Evolutionary conservation across 2,888 invertebrate genomes (phyloP), one percentile per base, ranked within the genome.

Genomic region (Acleris sparsana): DNA sequence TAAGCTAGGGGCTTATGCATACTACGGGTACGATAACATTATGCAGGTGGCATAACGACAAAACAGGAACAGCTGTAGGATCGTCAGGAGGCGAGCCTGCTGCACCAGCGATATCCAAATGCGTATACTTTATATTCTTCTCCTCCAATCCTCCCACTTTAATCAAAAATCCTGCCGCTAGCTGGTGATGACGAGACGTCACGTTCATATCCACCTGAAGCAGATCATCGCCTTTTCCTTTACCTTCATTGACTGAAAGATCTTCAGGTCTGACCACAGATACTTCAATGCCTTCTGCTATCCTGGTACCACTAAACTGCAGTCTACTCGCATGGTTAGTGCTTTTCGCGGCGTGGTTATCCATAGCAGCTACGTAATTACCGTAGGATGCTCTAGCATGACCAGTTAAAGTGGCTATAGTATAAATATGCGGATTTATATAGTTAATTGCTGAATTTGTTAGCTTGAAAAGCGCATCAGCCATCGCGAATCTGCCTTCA

Each of bases 401-500:
- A 0, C 97, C 97, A 0, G 97, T 97, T 49, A 98, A 88, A 0
- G 97, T 98, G 0, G 97, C 97, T 67, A 97, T 94, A 0, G 97
- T 98, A 78, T 97, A 96, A 44, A 98, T 88, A 84, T 97, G 96
- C 0, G 97, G 96, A 82, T 97, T 96, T 0, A 95, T 87, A 62
- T 96, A 95, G 60, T 93, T 93, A 1, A 93, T 77, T 16, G 97
- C 97, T 0, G 82, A 33, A 69, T 87, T 85, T 0, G 85, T 77
- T 39, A 86, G 71, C 62, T 89, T 87, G 52, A 80, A 89, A 2
- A 98, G 89, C 0, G 97, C 95, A 86, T 98, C 97, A 2, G 96
- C 96, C 97, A 98, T 97, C 0, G 96, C 96, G 93, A 98, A 95
- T 55, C 98, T 93, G 0, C 98, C 98, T 89, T 98, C 98, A 0